A percentile compares a stretch with the other conserved stretches of the same genome.
phyloP scores from a whole-genome alignment of 2,888 invertebrate genomes.

The Drosophila histrio region DNA sequence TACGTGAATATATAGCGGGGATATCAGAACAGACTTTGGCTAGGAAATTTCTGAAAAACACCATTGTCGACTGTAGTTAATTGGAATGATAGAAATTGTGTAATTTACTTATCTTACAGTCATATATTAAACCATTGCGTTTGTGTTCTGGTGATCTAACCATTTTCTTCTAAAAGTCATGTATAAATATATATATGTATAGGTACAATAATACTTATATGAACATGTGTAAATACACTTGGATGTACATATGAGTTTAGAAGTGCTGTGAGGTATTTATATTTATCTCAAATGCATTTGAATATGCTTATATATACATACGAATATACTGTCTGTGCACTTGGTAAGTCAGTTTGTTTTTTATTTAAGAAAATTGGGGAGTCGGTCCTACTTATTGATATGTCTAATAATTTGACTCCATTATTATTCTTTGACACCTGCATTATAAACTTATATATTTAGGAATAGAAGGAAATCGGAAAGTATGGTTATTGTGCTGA shows the following conservation, averaged over 20 bases:
- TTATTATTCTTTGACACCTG: too few species aligned
- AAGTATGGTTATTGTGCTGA: too few species aligned
- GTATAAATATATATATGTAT: neutral
- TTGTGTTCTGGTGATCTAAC: conserved; percentile 21
- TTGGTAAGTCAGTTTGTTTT: neutral
- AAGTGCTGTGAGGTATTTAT: conserved; percentile 36
- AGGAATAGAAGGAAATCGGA: too few species aligned
- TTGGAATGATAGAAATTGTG: neutral
- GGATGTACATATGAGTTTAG: conserved; percentile 1
- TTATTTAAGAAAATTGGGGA: neutral
- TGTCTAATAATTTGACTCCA: too few species aligned
- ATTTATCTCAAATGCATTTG: conserved; percentile 25
- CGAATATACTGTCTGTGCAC: neutral
- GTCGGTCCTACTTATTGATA: too few species aligned
- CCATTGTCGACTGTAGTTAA: neutral
- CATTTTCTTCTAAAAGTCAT: conserved; percentile 9
- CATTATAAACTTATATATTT: too few species aligned
- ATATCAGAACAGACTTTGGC: too few species aligned
- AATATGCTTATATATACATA: neutral
- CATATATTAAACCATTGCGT: conserved; percentile 1
- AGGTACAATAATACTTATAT: neutral
- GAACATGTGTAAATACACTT: conserved; percentile 6
- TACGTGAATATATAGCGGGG: too few species aligned
- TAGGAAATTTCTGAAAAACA: too few species aligned
- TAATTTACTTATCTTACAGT: conserved; percentile 1